Percentiles rank a stretch among this genome's conserved stretches.
Conservation (phyloP, 2,888 invertebrate genomes). For the Diplazon laetatorius region DNA sequence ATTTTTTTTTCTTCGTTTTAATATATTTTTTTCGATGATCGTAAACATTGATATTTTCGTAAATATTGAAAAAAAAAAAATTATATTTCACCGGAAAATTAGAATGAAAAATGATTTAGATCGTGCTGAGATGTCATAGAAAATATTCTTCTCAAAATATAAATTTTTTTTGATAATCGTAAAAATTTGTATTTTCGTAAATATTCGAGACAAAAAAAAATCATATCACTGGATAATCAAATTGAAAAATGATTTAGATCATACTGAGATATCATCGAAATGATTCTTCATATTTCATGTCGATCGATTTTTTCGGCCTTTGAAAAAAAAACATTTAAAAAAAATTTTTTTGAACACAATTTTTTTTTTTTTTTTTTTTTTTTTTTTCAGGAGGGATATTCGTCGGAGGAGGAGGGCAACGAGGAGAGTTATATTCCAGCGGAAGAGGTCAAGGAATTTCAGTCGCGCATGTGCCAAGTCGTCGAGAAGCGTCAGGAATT, state of each 20-base stretch:
- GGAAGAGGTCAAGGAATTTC: slow-evolving; percentile 94
- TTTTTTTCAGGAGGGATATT: slow-evolving; percentile 90
- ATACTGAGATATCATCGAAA: neutral
- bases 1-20: too few relatives aligned
- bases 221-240: neutral
- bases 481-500: slow-evolving; percentile 92
- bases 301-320: too few relatives aligned
- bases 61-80: too few relatives aligned
- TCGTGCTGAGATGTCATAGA: too few relatives aligned
- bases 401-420: slow-evolving; percentile 89
- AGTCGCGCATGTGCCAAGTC: slow-evolving; percentile 90
- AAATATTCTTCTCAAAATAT: too few relatives aligned
- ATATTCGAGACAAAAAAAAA: neutral
- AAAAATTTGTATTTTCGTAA: neutral
- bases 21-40: too few relatives aligned
- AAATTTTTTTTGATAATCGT: too few relatives aligned
- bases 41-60: too few relatives aligned
- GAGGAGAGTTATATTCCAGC: slow-evolving; percentile 90
- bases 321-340: too few relatives aligned
- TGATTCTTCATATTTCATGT: too few relatives aligned
- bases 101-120: neutral
- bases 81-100: neutral
- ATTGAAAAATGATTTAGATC: neutral
- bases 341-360: too few relatives aligned
- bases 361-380: too few relatives aligned